Percentiles rank a stretch among this genome's conserved stretches.
Evolutionary conservation across 1,140 invertebrate genomes (phyloP).

Genomic region (Parasteatoda tepidariorum): DNA sequence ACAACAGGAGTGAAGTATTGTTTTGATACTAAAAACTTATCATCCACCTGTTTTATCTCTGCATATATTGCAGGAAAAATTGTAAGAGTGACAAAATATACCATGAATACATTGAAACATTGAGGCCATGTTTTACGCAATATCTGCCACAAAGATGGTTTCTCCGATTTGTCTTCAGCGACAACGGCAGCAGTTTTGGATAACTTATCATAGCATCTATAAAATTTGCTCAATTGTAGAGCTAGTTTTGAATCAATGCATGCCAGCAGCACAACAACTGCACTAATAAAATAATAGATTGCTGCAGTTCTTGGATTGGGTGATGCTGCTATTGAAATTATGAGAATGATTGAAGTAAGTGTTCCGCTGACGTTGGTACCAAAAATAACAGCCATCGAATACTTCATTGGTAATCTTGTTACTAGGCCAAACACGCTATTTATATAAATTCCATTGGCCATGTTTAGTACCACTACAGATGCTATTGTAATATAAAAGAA

Average conservation of each 20-base stretch:
- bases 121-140: conserved; percentile 82
- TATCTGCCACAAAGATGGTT: too few relatives aligned
- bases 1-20: conserved; percentile 80
- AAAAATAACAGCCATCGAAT: background rate
- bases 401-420: background rate
- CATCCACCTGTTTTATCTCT: conserved; percentile 70
- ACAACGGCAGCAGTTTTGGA: too few relatives aligned
- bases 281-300: too few relatives aligned
- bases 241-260: too few relatives aligned
- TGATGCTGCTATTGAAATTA: too few relatives aligned
- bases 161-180: too few relatives aligned
- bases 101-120: conserved; percentile 91
- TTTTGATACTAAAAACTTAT: conserved; percentile 67
- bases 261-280: too few relatives aligned
- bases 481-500: background rate
- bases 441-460: background rate
- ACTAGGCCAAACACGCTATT: background rate
- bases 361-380: too few relatives aligned
- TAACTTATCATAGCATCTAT: too few relatives aligned
- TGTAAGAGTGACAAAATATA: conserved; percentile 92
- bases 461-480: background rate
- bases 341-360: too few relatives aligned
- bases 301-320: too few relatives aligned
- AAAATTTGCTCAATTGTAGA: too few relatives aligned
- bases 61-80: conserved; percentile 90